Percentiles rank a stretch among this genome's conserved stretches.
Evolutionary conservation across 2,797 vertebrate genomes (phyloP).

Genomic region (Gymnoscopelus braueri): DNA sequence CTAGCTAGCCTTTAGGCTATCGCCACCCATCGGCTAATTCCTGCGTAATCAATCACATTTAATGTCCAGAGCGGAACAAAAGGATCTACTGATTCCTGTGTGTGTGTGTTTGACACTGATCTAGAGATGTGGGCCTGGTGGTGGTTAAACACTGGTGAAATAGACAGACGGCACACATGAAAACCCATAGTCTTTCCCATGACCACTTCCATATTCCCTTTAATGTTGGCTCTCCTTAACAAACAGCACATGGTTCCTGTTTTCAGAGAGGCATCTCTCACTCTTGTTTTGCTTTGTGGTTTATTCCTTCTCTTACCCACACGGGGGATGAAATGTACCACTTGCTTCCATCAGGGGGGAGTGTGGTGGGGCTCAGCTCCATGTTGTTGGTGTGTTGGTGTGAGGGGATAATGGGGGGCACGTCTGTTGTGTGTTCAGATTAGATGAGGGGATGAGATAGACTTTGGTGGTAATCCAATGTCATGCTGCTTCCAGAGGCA

Average conservation of each 20-base stretch:
- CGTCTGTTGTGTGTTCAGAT: conserved; percentile 42
- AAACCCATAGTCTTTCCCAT: conserved; percentile 21
- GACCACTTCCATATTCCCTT: conserved; percentile 36
- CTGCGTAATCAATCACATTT: conserved; percentile 56
- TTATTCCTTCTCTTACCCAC: conserved; percentile 33
- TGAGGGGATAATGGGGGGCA: conserved; percentile 11
- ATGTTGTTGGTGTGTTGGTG: conserved; percentile 26
- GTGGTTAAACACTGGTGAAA: conserved; percentile 30
- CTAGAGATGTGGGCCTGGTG: conserved; percentile 31
- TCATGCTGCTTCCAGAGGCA: conserved; percentile 55
- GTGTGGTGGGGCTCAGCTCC: conserved; percentile 3
- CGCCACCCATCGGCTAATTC: conserved; percentile 36
- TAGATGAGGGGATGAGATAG: conserved; percentile 65
- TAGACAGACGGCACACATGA: conserved; percentile 15
- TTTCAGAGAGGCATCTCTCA: conserved; percentile 33
- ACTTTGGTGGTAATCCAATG: conserved; percentile 61
- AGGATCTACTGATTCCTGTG: conserved; percentile 20
- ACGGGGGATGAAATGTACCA: conserved; percentile 21
- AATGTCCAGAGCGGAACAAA: conserved; percentile 41
- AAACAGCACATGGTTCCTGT: conserved; percentile 58
- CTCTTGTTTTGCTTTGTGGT: conserved; percentile 36
- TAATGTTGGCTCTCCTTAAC: conserved; percentile 29
- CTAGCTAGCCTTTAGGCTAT: conserved; percentile 38
- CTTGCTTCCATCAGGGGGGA: conserved; percentile 16
- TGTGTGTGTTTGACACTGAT: conserved; percentile 6